Base-by-base conservation (phyloP, 2,797 vertebrate species). In the Chanos chanos region DNA sequence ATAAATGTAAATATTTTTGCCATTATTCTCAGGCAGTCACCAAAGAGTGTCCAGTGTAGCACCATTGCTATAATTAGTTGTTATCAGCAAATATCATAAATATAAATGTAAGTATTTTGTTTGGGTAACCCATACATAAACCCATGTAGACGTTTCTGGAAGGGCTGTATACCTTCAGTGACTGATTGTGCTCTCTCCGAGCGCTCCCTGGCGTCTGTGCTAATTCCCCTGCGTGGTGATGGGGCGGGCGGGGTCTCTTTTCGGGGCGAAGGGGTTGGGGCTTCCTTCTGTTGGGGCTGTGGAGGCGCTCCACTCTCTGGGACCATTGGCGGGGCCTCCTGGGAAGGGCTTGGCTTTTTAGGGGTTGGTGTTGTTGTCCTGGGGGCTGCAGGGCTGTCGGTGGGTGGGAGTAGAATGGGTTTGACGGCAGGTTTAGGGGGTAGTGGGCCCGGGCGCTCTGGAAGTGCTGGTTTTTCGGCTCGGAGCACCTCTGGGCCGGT, bases 121-220 rank as follows among this genome's bases (percentile, higher is more conserved):
- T n/a, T n/a, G n/a, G n/a, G n/a, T n/a, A n/a, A n/a, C n/a, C n/a
- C n/a, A n/a, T n/a, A n/a, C n/a, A n/a, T n/a, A n/a, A n/a, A n/a
- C n/a, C n/a, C 24, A 61, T 31, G 36, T 24, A 45, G 45, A 30
- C 12, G 4, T 50, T 47, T 50, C 19, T 51, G 48, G 61, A 13
- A 52, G 27, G 7, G 3, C 47, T 43, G n/a, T 64, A 22, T 71
- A 91, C 89, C 89, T 25, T 89, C 87, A 3, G 86, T 83, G 65
- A 84, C 75, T 13, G 87, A 87, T 30, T 86, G 88, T 73, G 85
- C 76, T 81, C 78, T 86, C 72, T 77, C 86, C 1, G 80, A 64
- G 47, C 77, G 72, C 53, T 77, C 76, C 40, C 70, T 51, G 28
- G 77, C 76, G 13, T 81, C 82, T 47, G 77, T 44, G 24, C 58